A percentile compares a stretch with the other conserved stretches of the same genome.
Conservation (phyloP, 2,113 vertebrate genomes). For the Melospiza georgiana region DNA sequence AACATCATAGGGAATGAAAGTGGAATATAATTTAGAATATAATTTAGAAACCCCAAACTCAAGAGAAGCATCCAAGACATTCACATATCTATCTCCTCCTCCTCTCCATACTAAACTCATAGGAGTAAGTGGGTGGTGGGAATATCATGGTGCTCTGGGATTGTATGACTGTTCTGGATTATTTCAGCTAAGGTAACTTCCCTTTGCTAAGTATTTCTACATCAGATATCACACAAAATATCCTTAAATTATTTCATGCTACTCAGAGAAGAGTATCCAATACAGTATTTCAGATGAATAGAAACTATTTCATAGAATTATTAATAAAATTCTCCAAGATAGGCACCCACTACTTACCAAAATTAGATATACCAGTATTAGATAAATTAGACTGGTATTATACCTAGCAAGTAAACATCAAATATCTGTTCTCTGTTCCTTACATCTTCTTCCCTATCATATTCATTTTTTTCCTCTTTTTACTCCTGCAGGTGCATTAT, state of each 20-base stretch:
- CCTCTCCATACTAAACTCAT: not conserved
- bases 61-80: not conserved
- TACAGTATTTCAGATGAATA: not conserved
- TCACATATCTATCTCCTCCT: not conserved
- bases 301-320: not conserved
- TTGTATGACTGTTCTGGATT: not conserved
- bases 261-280: not conserved
- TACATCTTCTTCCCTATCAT: not conserved
- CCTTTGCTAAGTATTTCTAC: not conserved
- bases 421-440: not conserved
- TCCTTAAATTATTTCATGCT: not conserved
- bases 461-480: not conserved
- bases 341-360: not conserved
- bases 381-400: not conserved
- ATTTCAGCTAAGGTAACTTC: not conserved
- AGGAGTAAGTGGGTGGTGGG: not conserved
- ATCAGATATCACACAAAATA: not conserved
- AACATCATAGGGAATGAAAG: not conserved
- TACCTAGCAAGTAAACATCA: not conserved
- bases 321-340: not conserved
- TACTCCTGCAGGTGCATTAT: fast-evolving
- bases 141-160: not conserved
- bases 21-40: not conserved
- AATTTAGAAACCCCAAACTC: fast-evolving
- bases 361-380: not conserved